Evolutionary conservation across 1,140 invertebrate species (phyloP).

Genomic region (Dinoponera quadriceps): DNA sequence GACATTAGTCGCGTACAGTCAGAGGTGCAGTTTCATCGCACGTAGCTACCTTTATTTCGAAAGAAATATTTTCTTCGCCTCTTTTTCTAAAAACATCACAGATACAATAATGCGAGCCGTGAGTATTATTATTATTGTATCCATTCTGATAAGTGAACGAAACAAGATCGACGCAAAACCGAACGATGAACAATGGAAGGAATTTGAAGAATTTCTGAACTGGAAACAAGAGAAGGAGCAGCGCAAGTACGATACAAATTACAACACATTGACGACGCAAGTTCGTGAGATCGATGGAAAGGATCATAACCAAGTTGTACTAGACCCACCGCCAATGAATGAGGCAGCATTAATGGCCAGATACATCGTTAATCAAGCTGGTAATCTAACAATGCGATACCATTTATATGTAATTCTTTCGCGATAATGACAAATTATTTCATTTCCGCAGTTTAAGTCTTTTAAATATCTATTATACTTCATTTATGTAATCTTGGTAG

Average conservation of each 20-base stretch:
- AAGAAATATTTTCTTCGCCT: background rate
- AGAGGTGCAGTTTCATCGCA: too few species aligned
- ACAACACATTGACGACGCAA: background rate
- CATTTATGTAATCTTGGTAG: too few species aligned
- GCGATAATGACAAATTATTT: too few species aligned
- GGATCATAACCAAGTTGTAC: too few species aligned
- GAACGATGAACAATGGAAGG: conserved; percentile 38
- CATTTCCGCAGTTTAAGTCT: too few species aligned
- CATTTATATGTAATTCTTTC: background rate
- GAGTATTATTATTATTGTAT: conserved; percentile 20
- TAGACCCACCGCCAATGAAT: conserved; percentile 39
- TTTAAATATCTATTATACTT: too few species aligned
- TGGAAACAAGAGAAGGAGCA: conserved; percentile 25
- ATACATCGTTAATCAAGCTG: conserved; percentile 70
- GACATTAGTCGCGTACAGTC: too few species aligned
- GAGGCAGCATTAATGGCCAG: conserved; percentile 61
- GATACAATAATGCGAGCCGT: background rate
- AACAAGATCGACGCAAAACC: background rate
- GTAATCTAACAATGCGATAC: conserved; percentile 47
- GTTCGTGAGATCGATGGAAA: background rate
- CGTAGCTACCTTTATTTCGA: too few species aligned
- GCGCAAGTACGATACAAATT: background rate
- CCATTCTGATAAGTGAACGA: conserved; percentile 11
- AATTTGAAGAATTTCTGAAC: conserved; percentile 55
- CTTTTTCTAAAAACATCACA: background rate